Evolutionary conservation across 2,113 vertebrate species (phyloP).

Genomic region (Chunga burmeisteri): DNA sequence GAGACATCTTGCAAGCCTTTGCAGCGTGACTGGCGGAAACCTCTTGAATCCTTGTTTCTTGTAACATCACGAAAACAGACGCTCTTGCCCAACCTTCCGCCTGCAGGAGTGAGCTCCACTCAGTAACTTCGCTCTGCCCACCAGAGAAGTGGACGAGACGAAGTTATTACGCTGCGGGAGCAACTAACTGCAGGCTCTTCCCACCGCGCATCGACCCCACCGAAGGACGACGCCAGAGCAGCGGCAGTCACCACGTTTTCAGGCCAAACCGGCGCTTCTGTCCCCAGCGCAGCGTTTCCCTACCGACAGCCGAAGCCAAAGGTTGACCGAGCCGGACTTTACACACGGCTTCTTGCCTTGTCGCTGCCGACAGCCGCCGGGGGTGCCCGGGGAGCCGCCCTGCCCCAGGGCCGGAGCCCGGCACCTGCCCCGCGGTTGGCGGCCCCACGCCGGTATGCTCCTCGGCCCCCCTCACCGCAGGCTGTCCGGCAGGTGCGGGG

Average conservation of each 20-base stretch:
- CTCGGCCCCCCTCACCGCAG: neutral
- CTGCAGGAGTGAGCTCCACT: neutral
- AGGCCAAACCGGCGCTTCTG: neutral
- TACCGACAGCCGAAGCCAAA: neutral
- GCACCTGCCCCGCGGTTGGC: neutral
- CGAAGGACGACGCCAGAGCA: accelerated
- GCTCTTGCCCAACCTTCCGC: neutral
- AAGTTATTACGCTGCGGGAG: neutral
- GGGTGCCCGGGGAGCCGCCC: neutral
- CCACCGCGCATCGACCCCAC: neutral
- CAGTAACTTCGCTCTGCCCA: accelerated
- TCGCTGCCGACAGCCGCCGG: neutral
- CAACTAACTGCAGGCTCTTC: neutral
- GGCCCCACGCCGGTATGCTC: neutral
- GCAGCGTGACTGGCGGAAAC: neutral
- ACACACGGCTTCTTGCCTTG: accelerated
- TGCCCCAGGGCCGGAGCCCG: neutral
- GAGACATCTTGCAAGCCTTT: neutral
- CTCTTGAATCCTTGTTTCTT: neutral
- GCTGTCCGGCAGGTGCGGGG: neutral
- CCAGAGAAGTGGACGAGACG: neutral
- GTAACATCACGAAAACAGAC: neutral
- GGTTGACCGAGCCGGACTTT: neutral
- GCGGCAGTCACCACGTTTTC: accelerated
- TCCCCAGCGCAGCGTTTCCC: neutral